A percentile compares a stretch with the other conserved stretches of the same genome.
Evolutionary conservation across 2,113 vertebrate genomes (phyloP).

Genomic region (Barbus barbus): DNA sequence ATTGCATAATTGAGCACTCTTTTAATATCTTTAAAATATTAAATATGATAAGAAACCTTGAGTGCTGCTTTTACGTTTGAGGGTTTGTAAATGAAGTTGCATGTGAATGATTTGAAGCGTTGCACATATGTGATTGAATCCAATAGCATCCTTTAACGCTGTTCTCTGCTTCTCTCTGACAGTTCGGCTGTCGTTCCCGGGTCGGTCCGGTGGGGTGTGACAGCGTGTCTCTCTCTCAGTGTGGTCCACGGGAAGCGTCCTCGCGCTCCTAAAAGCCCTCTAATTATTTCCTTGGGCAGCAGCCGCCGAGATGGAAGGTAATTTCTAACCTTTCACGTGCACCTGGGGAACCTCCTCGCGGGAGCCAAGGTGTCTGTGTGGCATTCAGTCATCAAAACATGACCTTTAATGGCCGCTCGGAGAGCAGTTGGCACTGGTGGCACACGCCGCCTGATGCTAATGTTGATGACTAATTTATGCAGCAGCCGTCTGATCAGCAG

Average conservation of each 20-base stretch:
- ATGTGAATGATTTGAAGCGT: no score
- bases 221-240: constrained; percentile 82
- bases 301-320: constrained; percentile 95
- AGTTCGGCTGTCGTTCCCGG: constrained; percentile 92
- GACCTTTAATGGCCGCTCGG: constrained; percentile 99
- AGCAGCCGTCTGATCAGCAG: constrained; percentile 65
- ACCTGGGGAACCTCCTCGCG: constrained; percentile 99
- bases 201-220: no score
- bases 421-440: constrained; percentile 96
- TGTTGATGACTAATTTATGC: constrained; percentile 98
- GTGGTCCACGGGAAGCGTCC: constrained; percentile 79
- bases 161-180: constrained; percentile 47
- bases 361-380: constrained; percentile 99
- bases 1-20: not conserved
- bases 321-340: constrained; percentile 99
- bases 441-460: constrained; percentile 91
- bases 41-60: not conserved
- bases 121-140: no score
- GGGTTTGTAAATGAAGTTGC: not conserved
- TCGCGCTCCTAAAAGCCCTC: constrained; percentile 95
- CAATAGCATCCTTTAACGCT: no score
- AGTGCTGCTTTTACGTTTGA: not conserved
- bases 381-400: constrained; percentile 99
- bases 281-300: constrained; percentile 99
- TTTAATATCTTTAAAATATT: not conserved